phyloP scores from a whole-genome alignment of 2,888 invertebrate species.

The Antitype chi region DNA sequence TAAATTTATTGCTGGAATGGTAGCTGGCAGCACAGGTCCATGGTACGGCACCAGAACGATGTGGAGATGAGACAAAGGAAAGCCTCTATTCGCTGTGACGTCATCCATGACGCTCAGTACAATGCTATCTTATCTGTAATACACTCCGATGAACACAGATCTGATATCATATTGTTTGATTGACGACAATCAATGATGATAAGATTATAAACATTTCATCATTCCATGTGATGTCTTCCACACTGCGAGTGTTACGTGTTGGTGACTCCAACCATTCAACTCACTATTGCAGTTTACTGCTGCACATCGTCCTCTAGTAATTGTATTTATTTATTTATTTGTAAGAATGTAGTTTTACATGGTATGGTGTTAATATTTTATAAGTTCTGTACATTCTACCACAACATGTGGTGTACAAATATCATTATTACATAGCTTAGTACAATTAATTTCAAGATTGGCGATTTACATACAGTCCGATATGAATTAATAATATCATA shows the following conservation, averaged over 20 bases:
- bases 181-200: background rate
- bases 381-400: no score
- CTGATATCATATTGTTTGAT: conserved; percentile 3
- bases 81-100: background rate
- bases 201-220: conserved; percentile 4
- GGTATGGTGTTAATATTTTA: no score
- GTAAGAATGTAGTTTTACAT: no score
- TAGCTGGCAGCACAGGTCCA: background rate
- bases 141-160: conserved; percentile 6
- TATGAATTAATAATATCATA: no score
- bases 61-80: background rate
- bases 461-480: no score
- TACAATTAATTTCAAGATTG: no score
- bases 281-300: background rate
- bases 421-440: no score
- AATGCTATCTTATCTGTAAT: conserved; percentile 2
- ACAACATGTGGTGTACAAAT: no score
- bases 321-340: no score
- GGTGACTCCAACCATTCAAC: background rate
- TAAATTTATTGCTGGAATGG: conserved; percentile 3
- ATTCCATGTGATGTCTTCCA: background rate
- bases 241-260: no score
- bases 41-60: background rate
- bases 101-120: background rate
- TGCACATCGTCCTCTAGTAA: background rate